Percentiles rank a stretch among this genome's conserved stretches.
These are phyloP conservation scores for Microplitis demolitor DNA, from an alignment of 1,140 invertebrate species.

Conservation along the genomic window DNA sequence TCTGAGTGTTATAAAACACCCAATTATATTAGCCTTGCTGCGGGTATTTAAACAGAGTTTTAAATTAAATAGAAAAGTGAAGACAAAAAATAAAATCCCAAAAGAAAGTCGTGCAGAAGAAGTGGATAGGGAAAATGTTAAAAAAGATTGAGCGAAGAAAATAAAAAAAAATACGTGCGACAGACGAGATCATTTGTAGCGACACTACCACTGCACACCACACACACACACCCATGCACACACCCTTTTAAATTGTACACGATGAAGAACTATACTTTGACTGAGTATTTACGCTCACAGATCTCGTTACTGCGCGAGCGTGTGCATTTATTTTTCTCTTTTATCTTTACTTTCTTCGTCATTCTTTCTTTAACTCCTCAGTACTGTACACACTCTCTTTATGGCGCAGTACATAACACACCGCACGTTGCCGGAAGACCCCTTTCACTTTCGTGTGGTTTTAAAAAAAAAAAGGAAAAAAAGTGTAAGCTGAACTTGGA, in stretches of 20 bases:
- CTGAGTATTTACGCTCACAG: constrained; percentile 23
- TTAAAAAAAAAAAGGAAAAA: not conserved
- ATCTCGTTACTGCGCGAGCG: constrained; percentile 8
- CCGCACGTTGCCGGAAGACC: constrained; percentile 9
- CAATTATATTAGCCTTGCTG: not conserved
- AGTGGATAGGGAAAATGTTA: not conserved
- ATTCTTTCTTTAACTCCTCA: not conserved
- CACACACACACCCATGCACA: too few relatives aligned
- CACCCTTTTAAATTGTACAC: too few relatives aligned
- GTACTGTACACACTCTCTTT: not conserved
- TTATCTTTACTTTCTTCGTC: not conserved
- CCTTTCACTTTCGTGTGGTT: constrained; percentile 9
- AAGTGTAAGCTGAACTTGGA: not conserved
- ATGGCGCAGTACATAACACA: too few relatives aligned
- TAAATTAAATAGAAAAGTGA: not conserved
- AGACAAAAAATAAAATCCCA: not conserved
- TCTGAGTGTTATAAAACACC: too few relatives aligned
- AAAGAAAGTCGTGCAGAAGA: not conserved
- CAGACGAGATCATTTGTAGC: constrained; percentile 20
- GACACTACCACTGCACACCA: not conserved
- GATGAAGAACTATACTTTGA: not conserved
- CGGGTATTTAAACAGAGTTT: too few relatives aligned
- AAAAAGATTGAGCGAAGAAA: not conserved
- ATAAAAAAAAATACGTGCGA: constrained; percentile 1
- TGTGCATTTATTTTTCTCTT: too few relatives aligned